Evolutionary conservation across 2,797 vertebrate species (phyloP).

Genomic region (Crenichthys baileyi): DNA sequence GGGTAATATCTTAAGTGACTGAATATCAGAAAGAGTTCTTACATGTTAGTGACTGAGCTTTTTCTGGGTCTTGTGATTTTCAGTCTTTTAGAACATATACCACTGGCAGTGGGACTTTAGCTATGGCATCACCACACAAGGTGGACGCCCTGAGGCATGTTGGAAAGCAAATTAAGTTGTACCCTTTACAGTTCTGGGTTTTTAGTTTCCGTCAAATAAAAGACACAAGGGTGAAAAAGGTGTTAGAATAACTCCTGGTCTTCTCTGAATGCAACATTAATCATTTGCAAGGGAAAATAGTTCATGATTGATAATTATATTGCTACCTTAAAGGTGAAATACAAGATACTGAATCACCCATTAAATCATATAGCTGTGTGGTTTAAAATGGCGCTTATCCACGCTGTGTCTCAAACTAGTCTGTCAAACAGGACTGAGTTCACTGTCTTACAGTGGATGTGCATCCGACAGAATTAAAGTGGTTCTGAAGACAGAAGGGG

Average conservation of each 20-base stretch:
- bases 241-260: too few relatives aligned
- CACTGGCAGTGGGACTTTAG: conserved; percentile 2
- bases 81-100: not conserved
- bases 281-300: not conserved
- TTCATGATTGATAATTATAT: not conserved
- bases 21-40: not conserved
- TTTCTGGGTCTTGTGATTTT: conserved; percentile 13
- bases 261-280: not conserved
- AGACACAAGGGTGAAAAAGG: too few relatives aligned
- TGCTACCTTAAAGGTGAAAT: too few relatives aligned
- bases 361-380: not conserved
- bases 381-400: too few relatives aligned
- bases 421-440: too few relatives aligned
- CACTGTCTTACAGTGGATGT: too few relatives aligned
- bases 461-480: too few relatives aligned
- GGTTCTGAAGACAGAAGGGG: too few relatives aligned
- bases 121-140: not conserved
- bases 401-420: too few relatives aligned
- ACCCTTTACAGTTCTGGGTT: too few relatives aligned
- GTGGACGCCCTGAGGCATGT: not conserved
- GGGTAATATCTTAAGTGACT: not conserved
- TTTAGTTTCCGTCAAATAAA: too few relatives aligned
- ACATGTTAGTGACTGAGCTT: conserved; percentile 6
- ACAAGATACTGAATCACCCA: not conserved
- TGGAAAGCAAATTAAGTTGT: not conserved